Base-by-base conservation (phyloP, 2,797 vertebrate genomes). In the Podargus strigoides region DNA sequence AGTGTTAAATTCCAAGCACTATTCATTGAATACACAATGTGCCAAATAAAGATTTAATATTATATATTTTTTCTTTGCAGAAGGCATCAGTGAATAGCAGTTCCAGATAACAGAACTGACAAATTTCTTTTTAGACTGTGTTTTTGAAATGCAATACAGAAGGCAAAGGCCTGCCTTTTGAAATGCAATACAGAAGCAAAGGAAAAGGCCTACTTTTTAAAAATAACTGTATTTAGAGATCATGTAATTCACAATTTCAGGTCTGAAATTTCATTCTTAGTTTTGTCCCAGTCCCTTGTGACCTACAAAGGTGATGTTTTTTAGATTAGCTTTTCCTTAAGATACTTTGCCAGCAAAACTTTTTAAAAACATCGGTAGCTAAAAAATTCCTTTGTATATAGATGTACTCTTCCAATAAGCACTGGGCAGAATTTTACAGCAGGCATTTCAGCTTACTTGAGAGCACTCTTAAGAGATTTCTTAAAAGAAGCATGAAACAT, bases 1-100 rank as follows among this genome's bases (percentile, higher is more conserved):
- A 90, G 73, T 92, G 83, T 81, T 94, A 95, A 93, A 93, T 95
- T 95, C 36, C 72, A 85, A 84, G 37, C 76, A 59, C 62, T 94
- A 77, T 91, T 95, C 67, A 77, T 60, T 90, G 79, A 87, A 94
- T 91, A 94, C 72, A 92, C 49, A 92, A 39, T 83, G 55, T 86
- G 79, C 77, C 89, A 90, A 90, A 91, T 94, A 92, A 93, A 84
- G 91, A 90, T 93, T 80, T 94, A 84, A 46, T 70, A 24, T 85
- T 89, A 50, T 23, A 47, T 78, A 36, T 80, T 79, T 84, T 90
- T 92, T 70, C 66, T 77, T 87, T 6, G 6, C 14, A 7, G 60
- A 92, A 91, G 42, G 34, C 62, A 56, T 89, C 72, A 44, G 58
- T 81, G 49, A 91, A 62, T 84, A 87, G 52, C 50, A 70, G 73